phyloP scores from a whole-genome alignment of 2,797 vertebrate genomes.

The Fistularia commersonii region DNA sequence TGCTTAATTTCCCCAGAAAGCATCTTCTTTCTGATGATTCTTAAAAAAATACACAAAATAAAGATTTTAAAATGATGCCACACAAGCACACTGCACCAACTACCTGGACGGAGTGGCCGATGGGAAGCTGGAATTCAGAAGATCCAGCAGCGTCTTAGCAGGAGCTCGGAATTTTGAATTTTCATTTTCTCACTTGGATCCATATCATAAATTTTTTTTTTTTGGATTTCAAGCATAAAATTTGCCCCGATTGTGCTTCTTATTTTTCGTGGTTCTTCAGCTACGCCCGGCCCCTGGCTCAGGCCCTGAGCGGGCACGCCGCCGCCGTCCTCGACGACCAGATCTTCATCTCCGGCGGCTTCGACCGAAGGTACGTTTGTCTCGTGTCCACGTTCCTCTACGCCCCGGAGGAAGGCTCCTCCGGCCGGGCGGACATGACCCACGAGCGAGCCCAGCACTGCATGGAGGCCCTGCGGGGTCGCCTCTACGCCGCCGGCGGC shows the following conservation, averaged over 20 bases:
- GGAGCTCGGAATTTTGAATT: too few relatives aligned
- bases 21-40: too few relatives aligned
- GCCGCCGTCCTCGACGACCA: constrained; percentile 35
- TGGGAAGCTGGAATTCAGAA: too few relatives aligned
- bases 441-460: constrained; percentile 73
- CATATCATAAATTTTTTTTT: too few relatives aligned
- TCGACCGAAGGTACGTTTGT: constrained; percentile 70
- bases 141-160: neutral
- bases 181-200: too few relatives aligned
- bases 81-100: too few relatives aligned
- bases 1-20: too few relatives aligned
- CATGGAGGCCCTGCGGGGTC: constrained; percentile 68
- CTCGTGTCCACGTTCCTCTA: constrained; percentile 59
- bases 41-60: too few relatives aligned
- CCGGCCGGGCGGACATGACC: constrained; percentile 62
- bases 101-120: too few relatives aligned
- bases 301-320: constrained; percentile 70
- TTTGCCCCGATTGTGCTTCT: too few relatives aligned
- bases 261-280: constrained; percentile 33
- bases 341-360: constrained; percentile 77
- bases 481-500: constrained; percentile 69
- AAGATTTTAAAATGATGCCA: too few relatives aligned
- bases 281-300: constrained; percentile 61
- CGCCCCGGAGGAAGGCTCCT: constrained; percentile 45
- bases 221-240: too few relatives aligned